These are phyloP conservation scores for Eidolon helvum DNA, from an alignment of 2,113 vertebrate genomes.

Conservation along the genomic window DNA sequence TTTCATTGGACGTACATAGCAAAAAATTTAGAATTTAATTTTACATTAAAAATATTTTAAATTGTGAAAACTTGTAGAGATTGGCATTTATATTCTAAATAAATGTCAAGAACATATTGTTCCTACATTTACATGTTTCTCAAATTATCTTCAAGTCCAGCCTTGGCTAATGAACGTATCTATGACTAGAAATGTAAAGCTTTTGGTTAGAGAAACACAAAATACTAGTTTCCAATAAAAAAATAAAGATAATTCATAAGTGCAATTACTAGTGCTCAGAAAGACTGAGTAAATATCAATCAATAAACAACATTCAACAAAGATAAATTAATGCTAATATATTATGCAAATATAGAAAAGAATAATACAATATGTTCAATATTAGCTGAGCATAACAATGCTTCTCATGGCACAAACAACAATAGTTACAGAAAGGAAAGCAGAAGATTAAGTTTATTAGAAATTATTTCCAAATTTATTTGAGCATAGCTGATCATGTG, in stretches of 20 bases:
- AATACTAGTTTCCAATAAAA: background rate
- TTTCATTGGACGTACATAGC: background rate
- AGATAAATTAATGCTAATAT: background rate
- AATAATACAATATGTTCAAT: background rate
- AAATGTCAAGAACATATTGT: background rate
- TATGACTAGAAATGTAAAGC: background rate
- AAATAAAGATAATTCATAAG: background rate
- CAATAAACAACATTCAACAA: background rate
- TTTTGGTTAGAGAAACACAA: background rate
- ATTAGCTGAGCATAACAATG: background rate
- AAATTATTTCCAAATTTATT: slow-evolving; percentile 27
- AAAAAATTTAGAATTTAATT: slow-evolving; percentile 6
- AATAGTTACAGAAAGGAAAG: background rate
- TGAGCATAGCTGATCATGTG: background rate
- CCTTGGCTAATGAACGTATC: background rate
- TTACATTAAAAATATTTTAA: background rate
- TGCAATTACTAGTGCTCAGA: background rate
- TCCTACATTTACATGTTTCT: background rate
- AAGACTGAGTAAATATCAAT: background rate
- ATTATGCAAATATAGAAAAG: background rate
- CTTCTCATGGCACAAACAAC: background rate
- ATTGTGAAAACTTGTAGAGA: background rate
- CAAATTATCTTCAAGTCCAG: background rate
- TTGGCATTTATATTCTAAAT: background rate
- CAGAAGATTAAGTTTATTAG: background rate